Evolutionary conservation across 2,113 vertebrate species (phyloP).

Genomic region (Salvelinus fontinalis): DNA sequence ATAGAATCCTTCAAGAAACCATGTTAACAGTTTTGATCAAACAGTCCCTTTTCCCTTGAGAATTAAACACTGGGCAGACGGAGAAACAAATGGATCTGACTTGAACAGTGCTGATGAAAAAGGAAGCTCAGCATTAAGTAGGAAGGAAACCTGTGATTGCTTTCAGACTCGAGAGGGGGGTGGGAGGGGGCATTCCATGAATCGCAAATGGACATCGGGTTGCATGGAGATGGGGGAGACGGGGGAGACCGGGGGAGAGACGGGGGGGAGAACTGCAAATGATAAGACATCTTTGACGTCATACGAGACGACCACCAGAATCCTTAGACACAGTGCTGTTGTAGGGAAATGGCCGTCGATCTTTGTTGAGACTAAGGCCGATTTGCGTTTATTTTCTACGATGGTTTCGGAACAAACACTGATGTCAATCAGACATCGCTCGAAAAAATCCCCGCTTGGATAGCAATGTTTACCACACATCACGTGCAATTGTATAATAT

Average conservation of each 20-base stretch:
- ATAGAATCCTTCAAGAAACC: not conserved
- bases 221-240: constrained; percentile 29
- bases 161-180: constrained; percentile 51
- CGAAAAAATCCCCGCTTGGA: constrained; percentile 60
- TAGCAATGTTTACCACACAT: constrained; percentile 55
- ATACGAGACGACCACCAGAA: constrained; percentile 39
- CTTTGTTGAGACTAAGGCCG: constrained; percentile 64
- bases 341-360: constrained; percentile 46
- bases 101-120: constrained; percentile 57
- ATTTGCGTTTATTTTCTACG: constrained; percentile 48
- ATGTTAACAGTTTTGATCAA: no score
- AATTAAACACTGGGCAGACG: no score
- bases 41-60: no score
- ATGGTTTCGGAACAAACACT: constrained; percentile 54
- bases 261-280: constrained; percentile 55
- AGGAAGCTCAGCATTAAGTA: constrained; percentile 69
- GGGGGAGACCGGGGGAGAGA: no score
- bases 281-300: constrained; percentile 75
- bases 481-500: constrained; percentile 62
- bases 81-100: constrained; percentile 14
- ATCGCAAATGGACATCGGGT: constrained; percentile 51
- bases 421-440: constrained; percentile 68
- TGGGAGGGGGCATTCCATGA: constrained; percentile 52
- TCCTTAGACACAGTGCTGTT: constrained; percentile 30
- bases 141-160: constrained; percentile 73